phyloP scores from a whole-genome alignment of 1,140 invertebrate species.

The Drosophila arizonae region DNA sequence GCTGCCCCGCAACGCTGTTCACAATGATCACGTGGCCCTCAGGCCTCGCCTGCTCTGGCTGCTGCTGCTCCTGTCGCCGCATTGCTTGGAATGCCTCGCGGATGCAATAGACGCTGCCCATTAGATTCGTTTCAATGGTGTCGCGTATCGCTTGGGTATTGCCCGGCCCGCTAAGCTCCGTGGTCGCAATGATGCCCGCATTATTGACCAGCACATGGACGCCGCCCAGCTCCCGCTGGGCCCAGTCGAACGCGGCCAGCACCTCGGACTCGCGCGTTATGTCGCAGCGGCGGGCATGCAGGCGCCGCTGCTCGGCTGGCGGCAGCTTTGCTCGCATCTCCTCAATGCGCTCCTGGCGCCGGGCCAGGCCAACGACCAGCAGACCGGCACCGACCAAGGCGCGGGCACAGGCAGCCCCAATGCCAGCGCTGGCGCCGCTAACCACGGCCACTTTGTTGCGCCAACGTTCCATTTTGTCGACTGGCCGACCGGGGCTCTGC shows the following conservation, averaged over 20 bases:
- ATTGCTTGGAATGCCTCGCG: constrained; percentile 87
- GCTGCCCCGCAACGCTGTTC: constrained; percentile 76
- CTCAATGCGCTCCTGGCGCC: constrained; percentile 85
- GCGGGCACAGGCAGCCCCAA: constrained; percentile 84
- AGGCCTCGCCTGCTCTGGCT: constrained; percentile 65
- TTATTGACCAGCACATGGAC: constrained; percentile 90
- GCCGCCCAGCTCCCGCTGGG: constrained; percentile 85
- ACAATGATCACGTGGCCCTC: constrained; percentile 86
- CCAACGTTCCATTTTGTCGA: constrained; percentile 78
- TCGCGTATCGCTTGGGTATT: constrained; percentile 73
- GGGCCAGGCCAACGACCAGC: constrained; percentile 88
- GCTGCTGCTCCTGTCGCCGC: constrained; percentile 84
- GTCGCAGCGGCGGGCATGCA: constrained; percentile 85
- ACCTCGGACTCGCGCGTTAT: constrained; percentile 87
- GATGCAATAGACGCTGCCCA: constrained; percentile 87
- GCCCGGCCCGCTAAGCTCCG: constrained; percentile 83
- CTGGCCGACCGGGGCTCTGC: background rate
- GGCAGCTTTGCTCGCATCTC: constrained; percentile 67
- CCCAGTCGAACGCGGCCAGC: constrained; percentile 86
- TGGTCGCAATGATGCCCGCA: constrained; percentile 86
- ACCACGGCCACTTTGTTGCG: constrained; percentile 78
- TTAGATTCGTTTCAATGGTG: constrained; percentile 87
- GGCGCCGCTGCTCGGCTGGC: constrained; percentile 61
- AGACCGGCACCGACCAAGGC: constrained; percentile 84
- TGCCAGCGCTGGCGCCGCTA: constrained; percentile 84